Evolutionary conservation across 2,888 invertebrate genomes (phyloP).

Genomic region (Philhelius pedissequus): DNA sequence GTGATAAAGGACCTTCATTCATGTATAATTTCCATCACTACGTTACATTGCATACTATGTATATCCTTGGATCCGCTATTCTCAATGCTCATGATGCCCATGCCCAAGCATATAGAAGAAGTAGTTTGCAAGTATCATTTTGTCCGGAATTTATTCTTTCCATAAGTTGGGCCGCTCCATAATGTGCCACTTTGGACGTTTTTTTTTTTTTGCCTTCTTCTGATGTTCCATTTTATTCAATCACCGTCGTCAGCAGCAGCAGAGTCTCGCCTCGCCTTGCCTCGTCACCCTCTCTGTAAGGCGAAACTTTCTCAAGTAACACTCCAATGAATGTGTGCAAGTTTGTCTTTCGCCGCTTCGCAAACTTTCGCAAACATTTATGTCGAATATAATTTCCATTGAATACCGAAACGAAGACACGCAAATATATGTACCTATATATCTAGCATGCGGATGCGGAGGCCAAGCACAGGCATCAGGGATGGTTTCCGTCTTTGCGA

Average conservation of each 20-base stretch:
- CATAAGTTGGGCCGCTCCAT: conserved; percentile 34
- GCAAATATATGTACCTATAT: background rate
- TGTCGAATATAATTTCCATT: conserved; percentile 47
- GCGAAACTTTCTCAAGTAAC: conserved; percentile 57
- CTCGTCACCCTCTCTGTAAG: background rate
- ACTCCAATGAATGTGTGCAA: conserved; percentile 61
- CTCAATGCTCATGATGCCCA: background rate
- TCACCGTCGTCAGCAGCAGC: conserved; percentile 35
- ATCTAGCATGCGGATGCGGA: background rate
- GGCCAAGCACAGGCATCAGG: background rate
- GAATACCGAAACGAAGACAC: conserved; percentile 26
- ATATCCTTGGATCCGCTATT: background rate
- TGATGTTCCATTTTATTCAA: conserved; percentile 55
- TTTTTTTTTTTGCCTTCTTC: background rate
- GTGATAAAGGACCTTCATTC: conserved; percentile 40
- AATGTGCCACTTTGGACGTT: conserved; percentile 52
- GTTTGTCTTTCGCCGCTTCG: conserved; percentile 30
- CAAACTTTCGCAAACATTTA: conserved; percentile 48
- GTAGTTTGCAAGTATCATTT: conserved; percentile 40
- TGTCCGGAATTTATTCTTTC: conserved; percentile 32
- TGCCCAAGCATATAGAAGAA: background rate
- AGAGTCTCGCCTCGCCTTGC: conserved; percentile 21
- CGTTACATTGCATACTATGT: no score
- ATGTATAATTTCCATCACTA: conserved; percentile 3
- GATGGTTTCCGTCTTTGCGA: background rate